phyloP scores from a whole-genome alignment of 2,888 invertebrate genomes.

The Drosophila subsilvestris region DNA sequence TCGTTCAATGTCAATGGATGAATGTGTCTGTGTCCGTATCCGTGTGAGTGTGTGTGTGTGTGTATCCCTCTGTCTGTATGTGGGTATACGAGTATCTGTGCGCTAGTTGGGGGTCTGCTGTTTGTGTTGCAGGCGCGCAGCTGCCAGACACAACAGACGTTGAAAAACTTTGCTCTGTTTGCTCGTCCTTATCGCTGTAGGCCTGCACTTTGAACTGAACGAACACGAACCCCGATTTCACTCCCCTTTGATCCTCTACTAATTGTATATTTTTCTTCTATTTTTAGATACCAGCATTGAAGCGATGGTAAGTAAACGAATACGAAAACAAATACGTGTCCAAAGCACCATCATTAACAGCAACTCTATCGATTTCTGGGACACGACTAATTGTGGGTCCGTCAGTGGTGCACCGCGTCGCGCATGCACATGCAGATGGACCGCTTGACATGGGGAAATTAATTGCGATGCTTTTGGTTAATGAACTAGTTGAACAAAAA shows the following conservation, averaged over 20 bases:
- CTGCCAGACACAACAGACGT: conserved; percentile 31
- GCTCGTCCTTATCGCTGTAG: background rate
- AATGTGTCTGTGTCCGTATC: conserved; percentile 7
- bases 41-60: background rate
- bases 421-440: conserved; percentile 9
- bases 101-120: conserved; percentile 1
- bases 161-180: conserved; percentile 1
- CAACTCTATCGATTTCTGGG: conserved; percentile 10
- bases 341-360: background rate
- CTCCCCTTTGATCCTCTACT: conserved; percentile 2
- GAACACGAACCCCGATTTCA: background rate
- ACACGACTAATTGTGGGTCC: background rate
- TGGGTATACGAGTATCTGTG: background rate
- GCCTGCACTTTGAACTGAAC: background rate
- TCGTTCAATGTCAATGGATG: conserved; percentile 56
- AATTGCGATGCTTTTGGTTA: conserved; percentile 63
- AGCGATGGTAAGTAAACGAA: conserved; percentile 24
- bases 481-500: conserved; percentile 58
- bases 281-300: conserved; percentile 19
- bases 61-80: conserved; percentile 2
- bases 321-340: background rate
- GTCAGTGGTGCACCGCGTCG: too few species aligned
- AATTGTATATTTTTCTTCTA: conserved; percentile 20
- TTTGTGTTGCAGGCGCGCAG: conserved; percentile 45
- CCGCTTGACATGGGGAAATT: conserved; percentile 54